Evolutionary conservation across 2,797 vertebrate species (phyloP), one percentile per base, ranked within the genome.

Genomic region (Uromys caudimaculatus): DNA sequence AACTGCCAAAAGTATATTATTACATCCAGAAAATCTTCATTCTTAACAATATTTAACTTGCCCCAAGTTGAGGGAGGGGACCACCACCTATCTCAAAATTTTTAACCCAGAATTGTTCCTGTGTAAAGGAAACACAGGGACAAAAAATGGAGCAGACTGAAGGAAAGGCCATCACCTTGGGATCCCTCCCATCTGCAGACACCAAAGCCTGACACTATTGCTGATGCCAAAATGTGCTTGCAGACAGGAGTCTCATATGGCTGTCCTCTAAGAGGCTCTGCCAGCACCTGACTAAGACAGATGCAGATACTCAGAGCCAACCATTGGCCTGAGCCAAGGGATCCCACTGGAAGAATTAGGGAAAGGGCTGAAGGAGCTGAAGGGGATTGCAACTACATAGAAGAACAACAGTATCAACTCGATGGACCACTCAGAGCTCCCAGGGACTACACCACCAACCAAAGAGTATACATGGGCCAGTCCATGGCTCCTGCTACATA

Each of bases 1-100:
- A 75, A 82, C 50, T 85, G n/a, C 14, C 64, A 93, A 23, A 88
- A 19, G 44, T 78, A 32, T 83, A 67, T 54, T 83, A 67, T 54
- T 90, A 94, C 69, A 96, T 60, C 90, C 69, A 92, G 19, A 89
- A 23, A 67, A 47, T 90, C 90, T 71, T 79, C 58, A 7, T 88
- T 94, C 67, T 92, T 83, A 89, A 97, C 96, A 92, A 71, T 71
- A 38, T 71, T 38, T 71, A 10, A 38, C n/a, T 71, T 38, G n/a
- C 3, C n/a, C 67, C 8, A n/a, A 38, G n/a, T 71, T 71, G 69
- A 71, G 3, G 1, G 16, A n/a, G 35, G 64, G 32, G 32, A 13
- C 16, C 16, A n/a, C 16, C 69, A 71, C 17, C 35, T 16, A 38
- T 38, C n/a, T 71, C 17, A 71, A 71, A 71, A 38, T 17, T 21